A percentile compares a stretch with the other conserved stretches of the same genome.
Evolutionary conservation across 2,797 vertebrate species (phyloP).

Genomic region (Morelia viridis): DNA sequence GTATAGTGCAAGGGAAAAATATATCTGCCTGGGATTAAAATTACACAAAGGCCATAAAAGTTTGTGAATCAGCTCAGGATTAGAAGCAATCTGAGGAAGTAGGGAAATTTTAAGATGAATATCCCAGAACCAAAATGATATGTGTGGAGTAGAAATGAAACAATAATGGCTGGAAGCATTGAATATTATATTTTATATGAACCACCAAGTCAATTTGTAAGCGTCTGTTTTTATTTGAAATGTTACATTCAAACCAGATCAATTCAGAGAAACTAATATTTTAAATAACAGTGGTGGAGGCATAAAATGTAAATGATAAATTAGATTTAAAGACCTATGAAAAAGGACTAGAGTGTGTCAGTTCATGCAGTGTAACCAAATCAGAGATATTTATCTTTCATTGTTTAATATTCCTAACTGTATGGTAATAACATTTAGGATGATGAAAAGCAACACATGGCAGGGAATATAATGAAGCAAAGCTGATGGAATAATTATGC

Average conservation of each 20-base stretch:
- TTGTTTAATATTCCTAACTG: slow-evolving; percentile 11
- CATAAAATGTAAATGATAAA: background rate
- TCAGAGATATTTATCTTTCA: background rate
- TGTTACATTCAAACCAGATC: background rate
- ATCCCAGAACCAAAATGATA: background rate
- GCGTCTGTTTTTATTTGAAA: background rate
- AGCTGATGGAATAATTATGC: background rate
- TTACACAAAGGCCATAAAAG: background rate
- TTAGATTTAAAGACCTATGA: background rate
- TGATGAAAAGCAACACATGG: slow-evolving; percentile 13
- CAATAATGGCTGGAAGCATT: background rate
- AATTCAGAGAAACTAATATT: background rate
- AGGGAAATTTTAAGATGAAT: background rate
- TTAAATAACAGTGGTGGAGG: background rate
- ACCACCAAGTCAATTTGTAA: background rate
- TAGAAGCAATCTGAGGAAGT: background rate
- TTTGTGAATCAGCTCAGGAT: background rate
- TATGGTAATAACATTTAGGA: slow-evolving; percentile 6
- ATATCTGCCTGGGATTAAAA: background rate
- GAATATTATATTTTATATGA: background rate
- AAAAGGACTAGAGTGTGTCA: background rate
- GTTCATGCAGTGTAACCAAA: slow-evolving; percentile 10
- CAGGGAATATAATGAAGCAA: slow-evolving; percentile 8
- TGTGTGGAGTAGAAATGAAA: background rate
- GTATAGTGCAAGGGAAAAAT: background rate